Base-by-base conservation (phyloP, 1,140 invertebrate genomes). In the Stegodyphus mimosarum region DNA sequence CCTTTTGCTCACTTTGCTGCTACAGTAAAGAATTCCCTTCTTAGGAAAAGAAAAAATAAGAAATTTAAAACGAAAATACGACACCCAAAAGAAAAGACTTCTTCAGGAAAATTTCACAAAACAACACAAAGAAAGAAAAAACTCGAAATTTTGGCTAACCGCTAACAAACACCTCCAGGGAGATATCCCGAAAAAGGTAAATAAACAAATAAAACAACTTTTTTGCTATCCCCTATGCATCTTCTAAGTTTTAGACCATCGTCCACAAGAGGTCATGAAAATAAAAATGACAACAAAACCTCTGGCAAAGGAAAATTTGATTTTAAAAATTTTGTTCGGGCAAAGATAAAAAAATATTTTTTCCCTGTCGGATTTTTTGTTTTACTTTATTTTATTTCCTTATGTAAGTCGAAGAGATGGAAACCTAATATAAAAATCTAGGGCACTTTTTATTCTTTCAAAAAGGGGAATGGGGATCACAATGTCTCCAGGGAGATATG, bases 401-500 rank as follows among this genome's bases (percentile, higher is more conserved):
- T 60, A 60, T 15, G 55, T 69, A 17, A 17, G 15, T 69, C 52
- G 64, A 78, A 78, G 66, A 60, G 50, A 69, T 18, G 51, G 15
- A 78, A 78, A 78, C 69, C 60, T 78, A 78, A 78, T 78, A 48
- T 67, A 69, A 69, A 69, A 53, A 69, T 78, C 60, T 78, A 33
- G 10, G 76, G 60, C 69, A 48, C 10, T 33, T 66, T 63, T 78
- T 60, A 60, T 60, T 9, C 55, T 60, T 11, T 9, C 33, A 33
- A 33, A 33, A 33, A 33, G 33, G 33, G 33, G 33, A 11, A 15
- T 11, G 9, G 55, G 9, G 15, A 60, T 15, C 18, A 52, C n/a
- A 74, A 74, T 60, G 33, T 50, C 72, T 74, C 72, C 52, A 7
- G 72, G 72, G 72, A 52, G 72, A 18, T 2, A 50, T 52, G 72